Base-by-base conservation (phyloP, 2,113 vertebrate species). In the Sturnira hondurensis region DNA sequence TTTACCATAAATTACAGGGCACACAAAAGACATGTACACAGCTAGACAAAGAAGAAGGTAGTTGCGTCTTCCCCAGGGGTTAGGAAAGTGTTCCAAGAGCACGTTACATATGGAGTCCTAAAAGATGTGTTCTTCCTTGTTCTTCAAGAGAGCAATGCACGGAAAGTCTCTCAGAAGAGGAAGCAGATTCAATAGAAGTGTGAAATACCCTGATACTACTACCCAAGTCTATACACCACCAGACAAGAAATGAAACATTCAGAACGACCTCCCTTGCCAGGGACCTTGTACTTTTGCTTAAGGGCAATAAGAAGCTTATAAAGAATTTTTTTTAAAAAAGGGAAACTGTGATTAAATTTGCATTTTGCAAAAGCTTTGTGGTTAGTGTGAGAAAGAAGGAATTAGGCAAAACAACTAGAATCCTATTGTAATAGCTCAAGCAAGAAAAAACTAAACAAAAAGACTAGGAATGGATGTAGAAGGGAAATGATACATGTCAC, bases 281-380 rank as follows among this genome's bases (percentile, higher is more conserved):
- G 33, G 4, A 81, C 16, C 45, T 67, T 74, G 17, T 61, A 33
- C 38, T 82, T 67, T 41, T 38, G 8, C 67, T n/a, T 52, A 58
- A 83, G 26, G 15, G 19, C 31, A 86, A 22, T 47, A 68, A 67
- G 7, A 86, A 80, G 16, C 17, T 31, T 65, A 17, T 12, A 33
- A 80, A 65, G 10, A 12, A 10, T n/a, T n/a, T n/a, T 38, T 94
- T 86, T 58, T 47, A 80, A 78, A 61, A 28, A 15, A 19, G 56
- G 26, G 45, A 89, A 93, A 67, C 33, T 76, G 4, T 83, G 63
- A 61, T 84, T 36, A 81, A 68, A 76, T 76, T 45, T 90, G 68
- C 20, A 81, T 92, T 93, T 96, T 84, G 73, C 31, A 88, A 92
- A 95, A 67, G 36, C 26, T 93, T 85, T 93, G 67, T 73, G 2